Evolutionary conservation across 2,797 vertebrate species (phyloP).

Genomic region (Emys orbicularis): DNA sequence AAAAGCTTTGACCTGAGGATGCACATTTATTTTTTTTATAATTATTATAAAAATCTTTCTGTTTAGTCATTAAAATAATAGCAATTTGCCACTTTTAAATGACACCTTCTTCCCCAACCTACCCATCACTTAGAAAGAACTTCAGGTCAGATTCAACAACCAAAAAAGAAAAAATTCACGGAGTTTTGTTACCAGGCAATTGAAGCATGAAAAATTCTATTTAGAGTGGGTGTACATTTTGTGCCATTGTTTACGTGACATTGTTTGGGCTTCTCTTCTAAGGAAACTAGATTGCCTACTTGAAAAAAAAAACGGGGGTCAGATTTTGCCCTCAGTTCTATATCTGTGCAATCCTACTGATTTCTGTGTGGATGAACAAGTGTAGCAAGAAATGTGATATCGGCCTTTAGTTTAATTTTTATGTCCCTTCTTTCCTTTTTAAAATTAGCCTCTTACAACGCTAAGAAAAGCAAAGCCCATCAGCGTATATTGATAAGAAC

Average conservation of each 20-base stretch:
- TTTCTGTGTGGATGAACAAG: background rate
- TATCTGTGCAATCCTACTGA: background rate
- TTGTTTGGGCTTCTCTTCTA: background rate
- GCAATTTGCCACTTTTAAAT: conserved; percentile 24
- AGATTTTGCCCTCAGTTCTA: background rate
- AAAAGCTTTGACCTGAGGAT: conserved; percentile 63
- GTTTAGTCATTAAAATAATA: conserved; percentile 57
- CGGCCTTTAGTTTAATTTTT: background rate
- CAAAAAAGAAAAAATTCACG: fast-evolving
- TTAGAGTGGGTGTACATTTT: fast-evolving
- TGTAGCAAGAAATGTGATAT: background rate
- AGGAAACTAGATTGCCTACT: background rate
- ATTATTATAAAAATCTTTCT: conserved; percentile 33
- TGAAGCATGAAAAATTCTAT: background rate
- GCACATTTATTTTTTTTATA: conserved; percentile 42
- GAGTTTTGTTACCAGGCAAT: background rate
- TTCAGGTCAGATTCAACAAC: conserved; percentile 6
- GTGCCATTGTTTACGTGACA: background rate
- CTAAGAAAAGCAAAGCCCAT: background rate
- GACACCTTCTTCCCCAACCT: conserved; percentile 5
- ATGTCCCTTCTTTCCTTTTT: background rate
- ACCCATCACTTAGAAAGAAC: background rate
- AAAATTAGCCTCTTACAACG: background rate
- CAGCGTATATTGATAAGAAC: background rate
- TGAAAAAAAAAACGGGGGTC: background rate